A percentile compares a stretch with the other conserved stretches of the same genome.
phyloP scores from a whole-genome alignment of 2,888 invertebrate species.

The Amiota communis region DNA sequence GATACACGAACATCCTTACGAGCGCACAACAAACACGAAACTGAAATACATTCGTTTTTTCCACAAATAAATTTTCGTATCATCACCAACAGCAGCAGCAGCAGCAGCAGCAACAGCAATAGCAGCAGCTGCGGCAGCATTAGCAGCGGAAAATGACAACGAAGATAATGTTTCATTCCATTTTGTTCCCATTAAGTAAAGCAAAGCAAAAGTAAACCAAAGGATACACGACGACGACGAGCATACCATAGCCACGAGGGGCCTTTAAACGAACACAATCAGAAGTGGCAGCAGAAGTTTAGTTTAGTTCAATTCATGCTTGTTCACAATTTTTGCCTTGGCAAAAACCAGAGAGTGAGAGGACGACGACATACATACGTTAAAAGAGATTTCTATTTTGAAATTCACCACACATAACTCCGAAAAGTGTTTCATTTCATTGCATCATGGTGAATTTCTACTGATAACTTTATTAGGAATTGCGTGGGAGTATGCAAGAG shows the following conservation, averaged over 20 bases:
- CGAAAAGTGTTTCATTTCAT: slow-evolving; percentile 30
- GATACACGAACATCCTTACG: slow-evolving; percentile 70
- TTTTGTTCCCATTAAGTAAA: background rate
- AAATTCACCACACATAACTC: slow-evolving; percentile 39
- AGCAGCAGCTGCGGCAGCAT: slow-evolving; percentile 31
- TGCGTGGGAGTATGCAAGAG: background rate
- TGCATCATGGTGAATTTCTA: slow-evolving; percentile 46
- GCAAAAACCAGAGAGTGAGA: too few relatives aligned
- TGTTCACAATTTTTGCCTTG: too few relatives aligned
- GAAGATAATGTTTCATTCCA: slow-evolving; percentile 7
- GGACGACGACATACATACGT: too few relatives aligned
- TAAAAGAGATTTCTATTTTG: slow-evolving; percentile 14
- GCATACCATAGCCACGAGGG: too few relatives aligned
- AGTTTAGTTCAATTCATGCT: too few relatives aligned
- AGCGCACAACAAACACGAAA: slow-evolving; percentile 72
- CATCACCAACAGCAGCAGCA: slow-evolving; percentile 22
- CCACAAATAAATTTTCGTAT: slow-evolving; percentile 58
- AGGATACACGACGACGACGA: background rate
- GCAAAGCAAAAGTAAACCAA: background rate
- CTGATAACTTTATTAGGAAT: slow-evolving; percentile 39
- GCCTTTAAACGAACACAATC: too few relatives aligned
- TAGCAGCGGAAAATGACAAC: slow-evolving; percentile 4
- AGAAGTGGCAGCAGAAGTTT: too few relatives aligned
- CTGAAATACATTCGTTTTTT: slow-evolving; percentile 67
- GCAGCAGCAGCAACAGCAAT: slow-evolving; percentile 30